Evolutionary conservation across 2,888 invertebrate genomes (phyloP).

Genomic region (Lottia gigantea): DNA sequence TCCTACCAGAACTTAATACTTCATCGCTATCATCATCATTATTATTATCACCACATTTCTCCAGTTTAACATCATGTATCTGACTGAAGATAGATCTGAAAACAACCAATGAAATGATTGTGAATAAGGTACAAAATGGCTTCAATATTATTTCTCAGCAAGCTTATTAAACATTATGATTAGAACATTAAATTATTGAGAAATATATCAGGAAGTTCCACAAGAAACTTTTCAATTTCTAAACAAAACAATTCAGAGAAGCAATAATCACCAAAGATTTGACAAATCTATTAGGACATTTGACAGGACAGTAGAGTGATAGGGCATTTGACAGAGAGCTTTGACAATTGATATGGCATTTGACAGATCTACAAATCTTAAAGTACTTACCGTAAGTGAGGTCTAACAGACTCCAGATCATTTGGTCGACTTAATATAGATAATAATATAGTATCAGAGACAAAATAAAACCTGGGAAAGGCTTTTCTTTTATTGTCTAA

Average conservation of each 20-base stretch:
- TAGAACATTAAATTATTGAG: no score
- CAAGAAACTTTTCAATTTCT: no score
- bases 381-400: conserved; percentile 60
- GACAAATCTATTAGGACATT: neutral
- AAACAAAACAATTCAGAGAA: no score
- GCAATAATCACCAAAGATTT: no score
- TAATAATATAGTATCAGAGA: conserved; percentile 65
- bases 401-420: conserved; percentile 65
- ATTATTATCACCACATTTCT: conserved; percentile 43
- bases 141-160: no score
- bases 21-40: conserved; percentile 45
- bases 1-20: conserved; percentile 36
- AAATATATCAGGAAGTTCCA: no score
- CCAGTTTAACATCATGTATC: conserved; percentile 61
- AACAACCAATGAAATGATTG: neutral
- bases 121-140: no score
- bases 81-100: conserved; percentile 61
- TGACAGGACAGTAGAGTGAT: neutral
- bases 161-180: no score
- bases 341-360: no score
- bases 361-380: neutral
- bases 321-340: neutral
- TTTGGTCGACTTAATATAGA: conserved; percentile 64
- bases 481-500: conserved; percentile 65
- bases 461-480: conserved; percentile 67